Base-by-base conservation (phyloP, 2,113 vertebrate genomes). In the Upupa epops region DNA sequence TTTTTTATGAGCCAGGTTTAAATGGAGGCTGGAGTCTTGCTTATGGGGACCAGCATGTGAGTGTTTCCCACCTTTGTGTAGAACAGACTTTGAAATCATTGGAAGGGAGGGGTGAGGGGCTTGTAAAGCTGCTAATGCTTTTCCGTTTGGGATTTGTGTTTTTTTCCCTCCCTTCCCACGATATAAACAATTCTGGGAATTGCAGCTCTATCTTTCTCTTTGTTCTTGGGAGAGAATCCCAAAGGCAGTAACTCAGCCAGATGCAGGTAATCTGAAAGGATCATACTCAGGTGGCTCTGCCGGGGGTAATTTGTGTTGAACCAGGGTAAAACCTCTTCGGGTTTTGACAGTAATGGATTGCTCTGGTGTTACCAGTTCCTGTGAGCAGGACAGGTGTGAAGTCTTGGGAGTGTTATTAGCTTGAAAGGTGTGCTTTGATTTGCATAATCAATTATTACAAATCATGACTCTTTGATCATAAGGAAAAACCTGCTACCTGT, bases 391-490 rank as follows among this genome's bases (percentile, higher is more conserved):
- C 29, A 87, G 68, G 61, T 85, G 56, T 74, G 61, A 93, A 80
- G 34, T 80, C 56, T 31, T 32, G 52, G 34, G n/a, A 42, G 58
- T 42, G 60, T 55, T 86, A 37, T 55, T 94, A 92, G 16, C 49
- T 77, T 90, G 76, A 92, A 96, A 88, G 59, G 49, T 3, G 31
- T 59, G 89, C 32, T 88, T 78, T 73, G 75, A 52, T 89, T 92
- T 93, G 49, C 70, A 75, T 84, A 74, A 80, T 74, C 32, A 46
- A 15, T 78, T 82, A 91, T 90, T 85, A 58, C 69, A 69, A 89
- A 90, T 70, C 54, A 42, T 11, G 46, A 59, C 37, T 66, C 71
- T 60, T 68, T 66, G 19, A 48, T 85, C 70, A n/a, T 80, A 66
- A 55, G 60, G 52, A 91, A 79, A 76, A 86, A 40, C 45, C 37